Evolutionary conservation across 2,888 invertebrate genomes (phyloP).

Genomic region (Adineta ricciae): DNA sequence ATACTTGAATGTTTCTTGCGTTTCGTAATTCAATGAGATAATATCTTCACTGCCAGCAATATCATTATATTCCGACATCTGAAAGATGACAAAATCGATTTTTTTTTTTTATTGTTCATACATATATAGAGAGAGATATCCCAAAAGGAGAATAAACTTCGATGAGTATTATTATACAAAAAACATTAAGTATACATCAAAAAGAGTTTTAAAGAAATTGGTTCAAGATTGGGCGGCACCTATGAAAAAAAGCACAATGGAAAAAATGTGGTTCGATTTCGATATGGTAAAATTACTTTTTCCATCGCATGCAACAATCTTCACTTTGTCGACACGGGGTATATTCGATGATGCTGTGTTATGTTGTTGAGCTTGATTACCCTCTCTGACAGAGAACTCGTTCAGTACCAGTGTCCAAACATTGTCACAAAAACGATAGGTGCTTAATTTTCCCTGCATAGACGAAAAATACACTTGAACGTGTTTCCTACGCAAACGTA

Average conservation of each 20-base stretch:
- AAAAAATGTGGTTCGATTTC: not conserved
- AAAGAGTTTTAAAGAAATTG: not conserved
- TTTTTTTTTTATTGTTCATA: not conserved
- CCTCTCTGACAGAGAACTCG: constrained; percentile 84
- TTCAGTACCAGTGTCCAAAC: constrained; percentile 99
- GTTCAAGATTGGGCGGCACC: not conserved
- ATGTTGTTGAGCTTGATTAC: constrained; percentile 55
- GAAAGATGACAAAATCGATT: not conserved
- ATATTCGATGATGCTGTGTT: not conserved
- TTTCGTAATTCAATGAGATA: not conserved
- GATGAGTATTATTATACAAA: constrained; percentile 4
- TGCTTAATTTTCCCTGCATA: constrained; percentile 60
- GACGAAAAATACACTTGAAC: too few species aligned
- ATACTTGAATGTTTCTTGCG: not conserved
- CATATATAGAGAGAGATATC: not conserved
- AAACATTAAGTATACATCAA: not conserved
- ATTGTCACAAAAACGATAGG: constrained; percentile 92
- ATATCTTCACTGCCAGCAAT: constrained; percentile 1
- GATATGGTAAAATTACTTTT: constrained; percentile 36
- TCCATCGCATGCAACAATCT: constrained; percentile 50
- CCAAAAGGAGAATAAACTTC: not conserved
- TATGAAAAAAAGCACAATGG: not conserved
- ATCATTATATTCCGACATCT: constrained; percentile 17
- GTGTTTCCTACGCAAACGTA: constrained; percentile 68
- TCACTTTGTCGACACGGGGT: constrained; percentile 39